phyloP scores from a whole-genome alignment of 2,888 invertebrate species.

The Acronicta leporina region DNA sequence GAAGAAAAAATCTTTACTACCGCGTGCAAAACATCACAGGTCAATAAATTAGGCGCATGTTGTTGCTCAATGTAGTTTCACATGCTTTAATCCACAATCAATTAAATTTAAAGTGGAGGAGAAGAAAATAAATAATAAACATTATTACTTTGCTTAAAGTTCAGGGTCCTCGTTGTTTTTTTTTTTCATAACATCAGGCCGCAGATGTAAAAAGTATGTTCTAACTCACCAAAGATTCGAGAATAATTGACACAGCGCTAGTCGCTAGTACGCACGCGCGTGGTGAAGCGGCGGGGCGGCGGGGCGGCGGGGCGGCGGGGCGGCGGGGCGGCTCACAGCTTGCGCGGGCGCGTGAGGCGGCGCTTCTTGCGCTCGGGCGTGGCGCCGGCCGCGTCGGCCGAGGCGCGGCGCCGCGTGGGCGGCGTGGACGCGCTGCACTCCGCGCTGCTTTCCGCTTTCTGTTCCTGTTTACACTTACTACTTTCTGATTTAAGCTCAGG shows the following conservation, averaged over 20 bases:
- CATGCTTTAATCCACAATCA: constrained; percentile 27
- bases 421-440: constrained; percentile 64
- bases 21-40: constrained; percentile 12
- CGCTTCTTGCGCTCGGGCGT: constrained; percentile 85
- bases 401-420: constrained; percentile 78
- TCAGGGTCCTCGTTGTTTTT: constrained; percentile 45
- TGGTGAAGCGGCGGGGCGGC: background rate
- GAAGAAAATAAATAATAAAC: constrained; percentile 28
- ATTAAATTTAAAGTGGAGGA: constrained; percentile 31
- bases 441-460: constrained; percentile 60
- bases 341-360: constrained; percentile 3
- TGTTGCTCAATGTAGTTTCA: background rate
- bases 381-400: constrained; percentile 69
- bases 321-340: background rate
- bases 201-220: constrained; percentile 24
- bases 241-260: background rate
- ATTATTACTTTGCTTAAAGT: constrained; percentile 27
- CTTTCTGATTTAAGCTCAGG: constrained; percentile 59
- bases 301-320: background rate
- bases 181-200: constrained; percentile 19
- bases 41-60: constrained; percentile 20
- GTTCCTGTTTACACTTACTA: constrained; percentile 52
- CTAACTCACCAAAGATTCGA: constrained; percentile 44
- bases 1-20: constrained; percentile 6
- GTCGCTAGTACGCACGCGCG: no score